Evolutionary conservation across 1,140 invertebrate genomes (phyloP).

Genomic region (Chrysoperla carnea): DNA sequence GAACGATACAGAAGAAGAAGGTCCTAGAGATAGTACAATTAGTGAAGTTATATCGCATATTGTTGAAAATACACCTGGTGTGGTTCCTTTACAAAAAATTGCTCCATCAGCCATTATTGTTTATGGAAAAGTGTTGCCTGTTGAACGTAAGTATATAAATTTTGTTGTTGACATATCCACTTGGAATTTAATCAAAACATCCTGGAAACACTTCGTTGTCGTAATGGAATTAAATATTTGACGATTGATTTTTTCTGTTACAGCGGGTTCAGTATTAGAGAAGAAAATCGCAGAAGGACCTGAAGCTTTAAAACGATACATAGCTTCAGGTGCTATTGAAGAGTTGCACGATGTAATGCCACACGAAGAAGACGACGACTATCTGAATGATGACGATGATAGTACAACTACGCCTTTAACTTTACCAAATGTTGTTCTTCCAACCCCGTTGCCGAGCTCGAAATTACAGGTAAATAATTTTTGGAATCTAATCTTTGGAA

Average conservation of each 20-base stretch:
- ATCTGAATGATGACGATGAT: conserved; percentile 23
- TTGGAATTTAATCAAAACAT: not conserved
- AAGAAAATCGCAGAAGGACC: conserved; percentile 55
- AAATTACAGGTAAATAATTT: conserved; percentile 15
- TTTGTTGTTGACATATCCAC: not conserved
- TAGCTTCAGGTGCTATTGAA: conserved; percentile 58
- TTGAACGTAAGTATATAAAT: conserved; percentile 35
- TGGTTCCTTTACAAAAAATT: conserved; percentile 47
- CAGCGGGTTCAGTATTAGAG: conserved; percentile 51
- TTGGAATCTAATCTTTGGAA: conserved; percentile 20
- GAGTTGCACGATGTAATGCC: conserved; percentile 57
- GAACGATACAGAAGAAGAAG: conserved; percentile 58
- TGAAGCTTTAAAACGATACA: conserved; percentile 52
- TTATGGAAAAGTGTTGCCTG: conserved; percentile 58
- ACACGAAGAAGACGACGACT: conserved; percentile 37
- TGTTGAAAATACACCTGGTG: conserved; percentile 51
- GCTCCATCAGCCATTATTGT: conserved; percentile 59
- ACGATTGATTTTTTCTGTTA: conserved; percentile 10
- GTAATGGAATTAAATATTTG: not conserved
- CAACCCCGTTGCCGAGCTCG: conserved; percentile 24
- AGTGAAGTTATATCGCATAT: conserved; percentile 46
- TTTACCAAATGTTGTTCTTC: conserved; percentile 20
- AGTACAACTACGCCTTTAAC: conserved; percentile 22
- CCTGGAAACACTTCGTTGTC: not conserved
- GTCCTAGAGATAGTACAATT: conserved; percentile 28